A percentile compares a stretch with the other conserved stretches of the same genome.
These are phyloP conservation scores for Emydoidea blandingii DNA, from an alignment of 2,797 vertebrate genomes.

Conservation along the genomic window DNA sequence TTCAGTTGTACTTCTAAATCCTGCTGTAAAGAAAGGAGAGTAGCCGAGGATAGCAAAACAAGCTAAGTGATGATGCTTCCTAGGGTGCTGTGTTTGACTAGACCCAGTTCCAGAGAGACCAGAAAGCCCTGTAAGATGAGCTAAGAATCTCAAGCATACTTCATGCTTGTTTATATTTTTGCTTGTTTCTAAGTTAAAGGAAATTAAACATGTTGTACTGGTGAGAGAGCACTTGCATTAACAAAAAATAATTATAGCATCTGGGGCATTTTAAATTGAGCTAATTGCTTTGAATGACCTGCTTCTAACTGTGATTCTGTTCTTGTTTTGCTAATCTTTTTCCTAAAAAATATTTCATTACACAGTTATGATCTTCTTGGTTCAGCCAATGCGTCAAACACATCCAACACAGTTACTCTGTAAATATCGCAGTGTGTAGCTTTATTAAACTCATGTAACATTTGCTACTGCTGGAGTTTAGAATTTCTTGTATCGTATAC, in stretches of 20 bases:
- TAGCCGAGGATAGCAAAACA: neutral
- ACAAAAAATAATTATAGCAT: constrained; percentile 15
- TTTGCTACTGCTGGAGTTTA: neutral
- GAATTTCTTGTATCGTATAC: neutral
- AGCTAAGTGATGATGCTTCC: neutral
- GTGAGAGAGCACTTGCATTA: neutral
- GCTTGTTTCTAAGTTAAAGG: neutral
- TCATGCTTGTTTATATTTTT: neutral
- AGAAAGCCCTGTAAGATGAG: neutral
- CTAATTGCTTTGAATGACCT: constrained; percentile 36
- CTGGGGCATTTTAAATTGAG: constrained; percentile 27
- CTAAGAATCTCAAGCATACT: neutral
- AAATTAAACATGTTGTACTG: neutral
- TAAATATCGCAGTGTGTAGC: neutral
- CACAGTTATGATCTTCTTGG: neutral
- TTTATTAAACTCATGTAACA: neutral
- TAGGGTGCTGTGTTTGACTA: neutral
- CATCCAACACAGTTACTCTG: neutral
- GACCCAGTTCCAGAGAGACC: neutral
- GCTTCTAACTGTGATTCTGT: neutral
- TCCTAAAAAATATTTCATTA: constrained; percentile 3
- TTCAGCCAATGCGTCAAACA: neutral
- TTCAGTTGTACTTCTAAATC: neutral
- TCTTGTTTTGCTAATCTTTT: neutral
- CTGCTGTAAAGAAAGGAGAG: neutral